Evolutionary conservation across 2,797 vertebrate genomes (phyloP), one percentile per base, ranked within the genome.

Genomic region (Lophotriccus pileatus): DNA sequence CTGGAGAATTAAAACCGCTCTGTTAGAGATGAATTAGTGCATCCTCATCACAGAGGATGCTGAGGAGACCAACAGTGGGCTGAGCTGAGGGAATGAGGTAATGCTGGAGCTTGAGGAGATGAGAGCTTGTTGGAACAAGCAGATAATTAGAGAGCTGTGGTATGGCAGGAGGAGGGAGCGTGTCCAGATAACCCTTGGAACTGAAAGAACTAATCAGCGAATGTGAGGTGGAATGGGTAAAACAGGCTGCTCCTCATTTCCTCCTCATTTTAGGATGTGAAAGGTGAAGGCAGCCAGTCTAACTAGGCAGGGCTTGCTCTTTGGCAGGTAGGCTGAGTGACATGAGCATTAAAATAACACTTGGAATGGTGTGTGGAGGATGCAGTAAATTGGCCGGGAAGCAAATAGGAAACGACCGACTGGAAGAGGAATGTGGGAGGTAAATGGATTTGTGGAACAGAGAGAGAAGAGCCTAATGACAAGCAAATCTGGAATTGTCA

Each of bases 91-190:
- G 50, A 50, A 80, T 90, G 89, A 90, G 88, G 36, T 79, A 81
- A 91, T 89, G 81, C 27, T 68, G 73, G 80, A 90, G 59, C 63
- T 36, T 1, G 68, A 86, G 80, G 49, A 82, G 60, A 47, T 1
- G 13, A 84, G 87, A 78, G 72, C 76, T 85, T 17, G 50, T 78
- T 85, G 50, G 68, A 86, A 89, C 63, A 63, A 77, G 88, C 10
- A 10, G 69, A 19, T 94, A 85, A 94, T 93, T 88, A 88, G 87
- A 87, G 91, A 93, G 77, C 93, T 90, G 89, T 73, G 87, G 41
- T 64, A 5, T 60, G 50, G 73, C 63, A 91, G 89, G 69, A 53
- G 62, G 53, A 93, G 69, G 64, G 59, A 69, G 50, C 0, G 1
- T 7, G 59, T 49, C 89, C 82, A 36, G 81, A 76, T 63, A 78